Conservation (phyloP, 2,113 vertebrate species). For the Caranx ignobilis region DNA sequence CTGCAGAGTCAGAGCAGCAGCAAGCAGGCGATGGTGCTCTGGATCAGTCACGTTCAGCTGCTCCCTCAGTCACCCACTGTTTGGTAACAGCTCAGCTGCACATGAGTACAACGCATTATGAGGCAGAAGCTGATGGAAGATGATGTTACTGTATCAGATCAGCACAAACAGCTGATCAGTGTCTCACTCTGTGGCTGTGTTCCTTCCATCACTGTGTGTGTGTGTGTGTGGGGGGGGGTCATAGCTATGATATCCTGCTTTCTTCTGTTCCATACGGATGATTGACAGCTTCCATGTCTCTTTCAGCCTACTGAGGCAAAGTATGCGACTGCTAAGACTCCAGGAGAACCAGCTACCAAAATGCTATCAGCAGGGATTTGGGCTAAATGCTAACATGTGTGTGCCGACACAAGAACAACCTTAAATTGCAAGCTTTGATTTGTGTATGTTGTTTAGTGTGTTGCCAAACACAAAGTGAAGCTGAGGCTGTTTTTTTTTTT, state of each 20-base stretch:
- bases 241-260: conserved; percentile 85
- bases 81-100: conserved; percentile 91
- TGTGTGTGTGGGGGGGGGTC: conserved; percentile 84
- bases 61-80: conserved; percentile 91
- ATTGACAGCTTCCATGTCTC: too few species aligned
- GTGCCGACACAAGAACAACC: neutral
- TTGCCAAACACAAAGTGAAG: neutral
- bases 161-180: conserved; percentile 77
- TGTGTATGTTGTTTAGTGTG: neutral
- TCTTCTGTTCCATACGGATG: too few species aligned
- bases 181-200: conserved; percentile 65
- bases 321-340: too few species aligned
- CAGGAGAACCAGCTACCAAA: too few species aligned
- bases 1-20: conserved; percentile 86
- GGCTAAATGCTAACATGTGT: neutral
- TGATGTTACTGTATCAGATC: neutral
- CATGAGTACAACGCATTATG: neutral
- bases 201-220: conserved; percentile 63
- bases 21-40: conserved; percentile 88
- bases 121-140: neutral
- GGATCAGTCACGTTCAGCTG: conserved; percentile 90
- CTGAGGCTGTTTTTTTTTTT: too few species aligned
- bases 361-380: neutral
- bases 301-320: too few species aligned
- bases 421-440: neutral